These are phyloP conservation scores for Lagopus muta DNA, from an alignment of 2,113 vertebrate genomes.

Conservation along the genomic window DNA sequence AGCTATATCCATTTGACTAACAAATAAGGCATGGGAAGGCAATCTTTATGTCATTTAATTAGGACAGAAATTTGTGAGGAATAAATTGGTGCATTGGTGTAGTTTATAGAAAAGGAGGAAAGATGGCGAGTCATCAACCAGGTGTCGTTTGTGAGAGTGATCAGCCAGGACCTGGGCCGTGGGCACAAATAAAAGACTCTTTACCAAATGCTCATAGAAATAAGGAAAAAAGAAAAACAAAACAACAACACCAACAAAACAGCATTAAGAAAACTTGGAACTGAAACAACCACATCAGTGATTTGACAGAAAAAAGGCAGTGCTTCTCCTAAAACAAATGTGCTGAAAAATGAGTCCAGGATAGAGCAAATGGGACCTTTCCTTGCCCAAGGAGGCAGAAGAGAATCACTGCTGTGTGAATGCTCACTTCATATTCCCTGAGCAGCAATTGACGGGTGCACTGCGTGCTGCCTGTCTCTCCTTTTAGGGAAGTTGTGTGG, in stretches of 20 bases:
- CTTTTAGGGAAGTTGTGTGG: slow-evolving; percentile 40
- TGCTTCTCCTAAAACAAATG: not conserved
- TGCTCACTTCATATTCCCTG: not conserved
- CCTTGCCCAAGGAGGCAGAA: not conserved
- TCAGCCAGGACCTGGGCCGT: not conserved
- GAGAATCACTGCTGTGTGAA: not conserved
- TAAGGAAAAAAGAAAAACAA: not conserved
- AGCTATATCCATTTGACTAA: not conserved
- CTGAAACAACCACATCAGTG: slow-evolving; percentile 7
- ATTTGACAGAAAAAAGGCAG: not conserved
- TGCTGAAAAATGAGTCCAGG: not conserved
- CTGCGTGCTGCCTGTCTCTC: not conserved
- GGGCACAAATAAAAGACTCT: not conserved
- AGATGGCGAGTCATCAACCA: not conserved
- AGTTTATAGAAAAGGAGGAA: slow-evolving; percentile 40
- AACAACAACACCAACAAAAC: too few species aligned
- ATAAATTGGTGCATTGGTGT: not conserved
- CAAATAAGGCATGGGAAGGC: not conserved
- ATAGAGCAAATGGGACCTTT: not conserved
- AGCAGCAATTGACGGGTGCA: not conserved
- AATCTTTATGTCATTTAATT: not conserved
- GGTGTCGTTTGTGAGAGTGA: slow-evolving; percentile 11
- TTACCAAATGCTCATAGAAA: not conserved
- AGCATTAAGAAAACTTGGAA: slow-evolving; percentile 16
- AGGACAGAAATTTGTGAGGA: not conserved